Evolutionary conservation across 2,113 vertebrate species (phyloP).

Genomic region (Forbesichthys agassizii): DNA sequence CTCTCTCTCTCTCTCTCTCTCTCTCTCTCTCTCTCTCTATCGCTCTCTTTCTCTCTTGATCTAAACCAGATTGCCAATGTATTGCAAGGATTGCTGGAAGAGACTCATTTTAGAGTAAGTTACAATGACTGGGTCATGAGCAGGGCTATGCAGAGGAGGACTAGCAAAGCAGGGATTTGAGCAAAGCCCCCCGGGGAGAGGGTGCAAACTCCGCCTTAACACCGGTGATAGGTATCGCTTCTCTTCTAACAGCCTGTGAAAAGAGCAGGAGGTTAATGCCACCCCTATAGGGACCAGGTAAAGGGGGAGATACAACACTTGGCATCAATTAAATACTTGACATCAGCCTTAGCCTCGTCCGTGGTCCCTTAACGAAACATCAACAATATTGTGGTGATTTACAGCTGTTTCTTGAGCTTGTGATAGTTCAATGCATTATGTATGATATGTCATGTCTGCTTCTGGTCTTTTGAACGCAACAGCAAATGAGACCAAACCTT

Average conservation of each 20-base stretch:
- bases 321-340: constrained; percentile 44
- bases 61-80: constrained; percentile 19
- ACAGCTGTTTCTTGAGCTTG: background rate
- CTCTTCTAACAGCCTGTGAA: constrained; percentile 63
- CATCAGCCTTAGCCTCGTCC: constrained; percentile 36
- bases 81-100: constrained; percentile 28
- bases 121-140: constrained; percentile 36
- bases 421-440: background rate
- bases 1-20: constrained; percentile 12
- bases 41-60: constrained; percentile 25
- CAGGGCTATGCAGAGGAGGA: constrained; percentile 41
- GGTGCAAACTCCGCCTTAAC: constrained; percentile 65
- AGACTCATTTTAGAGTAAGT: constrained; percentile 50
- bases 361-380: constrained; percentile 15
- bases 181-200: constrained; percentile 41
- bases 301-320: background rate
- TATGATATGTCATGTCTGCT: background rate
- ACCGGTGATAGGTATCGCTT: constrained; percentile 60
- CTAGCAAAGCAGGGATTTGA: constrained; percentile 61
- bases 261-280: constrained; percentile 62
- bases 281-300: constrained; percentile 26
- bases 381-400: background rate
- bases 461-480: background rate
- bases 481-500: constrained; percentile 4
- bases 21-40: too few species aligned